Evolutionary conservation across 2,888 invertebrate species (phyloP).

Genomic region (Athripsodes cinereus): DNA sequence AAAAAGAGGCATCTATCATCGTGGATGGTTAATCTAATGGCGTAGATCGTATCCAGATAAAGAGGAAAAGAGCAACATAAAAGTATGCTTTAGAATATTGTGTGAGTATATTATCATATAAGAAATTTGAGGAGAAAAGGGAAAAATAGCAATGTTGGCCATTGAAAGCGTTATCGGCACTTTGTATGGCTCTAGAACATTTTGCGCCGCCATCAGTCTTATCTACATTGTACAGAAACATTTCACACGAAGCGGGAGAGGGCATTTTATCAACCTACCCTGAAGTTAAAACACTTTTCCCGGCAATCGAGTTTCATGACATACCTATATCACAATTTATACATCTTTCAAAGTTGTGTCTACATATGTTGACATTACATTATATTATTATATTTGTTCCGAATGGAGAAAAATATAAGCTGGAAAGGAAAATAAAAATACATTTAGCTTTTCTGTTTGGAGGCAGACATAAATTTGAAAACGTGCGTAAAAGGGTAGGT

Average conservation of each 20-base stretch:
- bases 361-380: constrained; percentile 1
- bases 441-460: too few relatives aligned
- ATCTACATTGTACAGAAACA: constrained; percentile 1
- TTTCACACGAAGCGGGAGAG: background rate
- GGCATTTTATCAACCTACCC: background rate
- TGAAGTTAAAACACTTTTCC: background rate
- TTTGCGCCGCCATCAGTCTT: constrained; percentile 1
- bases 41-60: background rate
- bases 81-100: background rate
- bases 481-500: too few relatives aligned
- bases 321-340: background rate
- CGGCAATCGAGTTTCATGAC: background rate
- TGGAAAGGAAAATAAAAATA: too few relatives aligned
- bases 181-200: background rate
- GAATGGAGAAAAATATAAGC: too few relatives aligned
- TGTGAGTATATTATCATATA: background rate
- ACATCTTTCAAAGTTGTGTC: constrained; percentile 1
- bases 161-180: constrained; percentile 2
- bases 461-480: too few relatives aligned
- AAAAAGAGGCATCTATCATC: background rate
- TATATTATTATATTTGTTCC: background rate
- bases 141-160: constrained; percentile 4
- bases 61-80: background rate
- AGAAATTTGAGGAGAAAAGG: constrained; percentile 1
- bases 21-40: background rate